Evolutionary conservation across 2,797 vertebrate genomes (phyloP).

Genomic region (Enteromius afrohamiltoni): DNA sequence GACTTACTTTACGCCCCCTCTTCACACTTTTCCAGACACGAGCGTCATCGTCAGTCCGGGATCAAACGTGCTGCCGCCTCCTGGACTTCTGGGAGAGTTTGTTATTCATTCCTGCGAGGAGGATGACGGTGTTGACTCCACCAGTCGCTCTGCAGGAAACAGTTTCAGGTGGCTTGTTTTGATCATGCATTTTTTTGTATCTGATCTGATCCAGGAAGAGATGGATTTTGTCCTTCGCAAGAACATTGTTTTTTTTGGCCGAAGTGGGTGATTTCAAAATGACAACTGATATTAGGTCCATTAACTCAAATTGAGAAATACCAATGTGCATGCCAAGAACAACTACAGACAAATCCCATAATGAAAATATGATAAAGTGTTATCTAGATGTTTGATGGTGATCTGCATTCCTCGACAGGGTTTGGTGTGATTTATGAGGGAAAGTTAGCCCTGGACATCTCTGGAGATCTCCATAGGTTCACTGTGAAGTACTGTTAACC

Average conservation of each 20-base stretch:
- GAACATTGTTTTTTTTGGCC: conserved; percentile 38
- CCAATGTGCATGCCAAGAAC: neutral
- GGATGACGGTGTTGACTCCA: conserved; percentile 79
- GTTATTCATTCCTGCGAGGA: conserved; percentile 72
- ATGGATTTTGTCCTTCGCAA: conserved; percentile 41
- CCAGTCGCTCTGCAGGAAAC: conserved; percentile 57
- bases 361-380: neutral
- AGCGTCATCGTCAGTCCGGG: conserved; percentile 69
- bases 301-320: conserved; percentile 1
- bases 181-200: conserved; percentile 50
- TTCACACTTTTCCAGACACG: conserved; percentile 69
- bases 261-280: neutral
- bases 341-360: neutral
- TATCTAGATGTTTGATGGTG: neutral
- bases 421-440: neutral
- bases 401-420: neutral
- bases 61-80: conserved; percentile 60
- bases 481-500: conserved; percentile 55
- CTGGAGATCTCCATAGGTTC: neutral
- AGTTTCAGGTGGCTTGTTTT: conserved; percentile 48
- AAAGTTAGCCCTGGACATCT: neutral
- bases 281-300: neutral
- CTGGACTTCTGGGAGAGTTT: conserved; percentile 69
- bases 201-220: conserved; percentile 50
- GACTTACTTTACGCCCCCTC: conserved; percentile 70